Percentiles rank a stretch among this genome's conserved stretches.
Conservation (phyloP, 2,113 vertebrate genomes). For the Mesocricetus auratus region DNA sequence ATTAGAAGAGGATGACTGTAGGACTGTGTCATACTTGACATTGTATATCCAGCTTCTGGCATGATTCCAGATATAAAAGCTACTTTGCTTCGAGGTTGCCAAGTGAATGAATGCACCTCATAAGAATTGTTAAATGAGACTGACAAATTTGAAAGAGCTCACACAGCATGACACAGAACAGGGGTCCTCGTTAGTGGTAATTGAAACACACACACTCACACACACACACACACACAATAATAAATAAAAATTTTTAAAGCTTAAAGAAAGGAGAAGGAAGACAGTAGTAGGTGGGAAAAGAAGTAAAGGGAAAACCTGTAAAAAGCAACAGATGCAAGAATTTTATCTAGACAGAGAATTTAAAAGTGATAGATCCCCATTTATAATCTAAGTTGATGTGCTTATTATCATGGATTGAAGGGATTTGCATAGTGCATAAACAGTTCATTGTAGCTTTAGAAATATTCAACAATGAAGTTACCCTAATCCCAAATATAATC, state of each 20-base stretch:
- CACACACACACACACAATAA: neutral
- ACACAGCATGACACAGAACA: neutral
- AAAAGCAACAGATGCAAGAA: neutral
- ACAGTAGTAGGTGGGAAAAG: neutral
- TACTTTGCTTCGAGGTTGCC: neutral
- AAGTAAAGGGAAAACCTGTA: neutral
- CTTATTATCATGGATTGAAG: neutral
- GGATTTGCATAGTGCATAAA: constrained; percentile 60
- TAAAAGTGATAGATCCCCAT: neutral
- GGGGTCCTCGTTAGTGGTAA: neutral
- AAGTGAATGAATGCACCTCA: neutral
- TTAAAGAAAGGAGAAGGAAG: neutral
- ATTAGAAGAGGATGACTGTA: no score
- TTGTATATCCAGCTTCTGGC: no score
- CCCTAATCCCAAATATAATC: constrained; percentile 61
- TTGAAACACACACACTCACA: neutral
- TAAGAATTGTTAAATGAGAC: neutral
- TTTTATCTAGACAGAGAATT: neutral
- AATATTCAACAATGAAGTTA: constrained; percentile 60
- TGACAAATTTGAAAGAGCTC: neutral
- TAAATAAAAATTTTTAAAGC: neutral
- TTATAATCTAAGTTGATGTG: neutral
- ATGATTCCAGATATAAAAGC: neutral
- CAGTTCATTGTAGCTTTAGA: constrained; percentile 52
- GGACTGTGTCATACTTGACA: neutral